These are phyloP conservation scores for Murina feae DNA, from an alignment of 2,113 vertebrate genomes.

Conservation along the genomic window DNA sequence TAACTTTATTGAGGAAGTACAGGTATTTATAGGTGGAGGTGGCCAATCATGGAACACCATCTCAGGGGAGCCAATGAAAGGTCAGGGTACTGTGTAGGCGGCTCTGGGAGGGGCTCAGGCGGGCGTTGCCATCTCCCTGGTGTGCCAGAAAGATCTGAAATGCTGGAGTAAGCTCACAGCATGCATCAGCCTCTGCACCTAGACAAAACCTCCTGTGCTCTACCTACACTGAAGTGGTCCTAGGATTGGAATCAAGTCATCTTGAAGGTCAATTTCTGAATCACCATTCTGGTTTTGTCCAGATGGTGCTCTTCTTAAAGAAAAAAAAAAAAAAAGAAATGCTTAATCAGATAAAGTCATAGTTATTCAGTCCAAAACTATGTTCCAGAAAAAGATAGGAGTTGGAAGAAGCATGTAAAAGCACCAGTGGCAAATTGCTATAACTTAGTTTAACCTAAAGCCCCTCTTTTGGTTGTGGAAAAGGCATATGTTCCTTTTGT, in stretches of 20 bases:
- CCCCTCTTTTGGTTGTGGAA: not conserved
- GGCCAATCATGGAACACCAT: too few relatives aligned
- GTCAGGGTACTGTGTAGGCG: too few relatives aligned
- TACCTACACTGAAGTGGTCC: not conserved
- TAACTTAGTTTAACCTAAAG: not conserved
- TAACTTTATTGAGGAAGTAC: too few relatives aligned
- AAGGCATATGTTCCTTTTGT: not conserved
- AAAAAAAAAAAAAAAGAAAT: not conserved
- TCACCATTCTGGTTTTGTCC: not conserved
- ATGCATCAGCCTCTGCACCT: too few relatives aligned
- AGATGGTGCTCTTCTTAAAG: not conserved
- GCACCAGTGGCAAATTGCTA: not conserved
- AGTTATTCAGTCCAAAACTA: not conserved
- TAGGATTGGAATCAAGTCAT: not conserved
- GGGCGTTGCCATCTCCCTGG: too few relatives aligned
- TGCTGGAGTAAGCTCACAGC: too few relatives aligned
- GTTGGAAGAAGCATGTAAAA: not conserved
- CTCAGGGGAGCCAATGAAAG: too few relatives aligned
- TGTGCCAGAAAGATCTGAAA: too few relatives aligned
- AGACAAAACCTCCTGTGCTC: too few relatives aligned
- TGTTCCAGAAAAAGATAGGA: not conserved
- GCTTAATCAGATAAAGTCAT: not conserved
- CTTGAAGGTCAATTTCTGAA: not conserved
- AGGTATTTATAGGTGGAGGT: too few relatives aligned
- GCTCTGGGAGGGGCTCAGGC: too few relatives aligned